Evolutionary conservation across 2,888 invertebrate species (phyloP).

Genomic region (Aspidiotus rigidus): DNA sequence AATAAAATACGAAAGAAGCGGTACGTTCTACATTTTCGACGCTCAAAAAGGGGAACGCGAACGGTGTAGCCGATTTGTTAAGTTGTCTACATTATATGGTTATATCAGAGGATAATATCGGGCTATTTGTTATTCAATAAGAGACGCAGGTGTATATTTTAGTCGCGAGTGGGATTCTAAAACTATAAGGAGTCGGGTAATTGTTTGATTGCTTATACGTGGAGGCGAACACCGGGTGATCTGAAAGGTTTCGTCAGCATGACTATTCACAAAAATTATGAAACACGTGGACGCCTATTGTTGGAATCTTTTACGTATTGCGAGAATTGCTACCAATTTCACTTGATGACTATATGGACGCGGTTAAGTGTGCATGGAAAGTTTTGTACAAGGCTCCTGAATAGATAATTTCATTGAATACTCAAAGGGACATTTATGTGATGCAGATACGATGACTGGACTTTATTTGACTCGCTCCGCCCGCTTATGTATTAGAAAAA

Average conservation of each 20-base stretch:
- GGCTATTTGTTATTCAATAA: constrained; percentile 33
- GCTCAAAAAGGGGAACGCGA: neutral
- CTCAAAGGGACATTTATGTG: too few relatives aligned
- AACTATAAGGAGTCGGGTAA: constrained; percentile 24
- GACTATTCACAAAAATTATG: too few relatives aligned
- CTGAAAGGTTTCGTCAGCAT: neutral
- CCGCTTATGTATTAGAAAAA: too few relatives aligned
- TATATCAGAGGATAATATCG: constrained; percentile 33
- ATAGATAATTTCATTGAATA: too few relatives aligned
- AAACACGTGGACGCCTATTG: too few relatives aligned
- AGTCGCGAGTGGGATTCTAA: constrained; percentile 23
- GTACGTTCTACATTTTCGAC: neutral
- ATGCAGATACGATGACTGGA: too few relatives aligned
- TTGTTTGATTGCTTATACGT: constrained; percentile 25
- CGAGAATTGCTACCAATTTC: too few relatives aligned
- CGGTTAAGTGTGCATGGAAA: too few relatives aligned
- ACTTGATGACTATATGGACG: too few relatives aligned
- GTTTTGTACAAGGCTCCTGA: too few relatives aligned
- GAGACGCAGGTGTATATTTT: constrained; percentile 33
- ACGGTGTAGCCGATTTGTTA: constrained; percentile 27
- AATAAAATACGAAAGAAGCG: constrained; percentile 4
- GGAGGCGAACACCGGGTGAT: constrained; percentile 1
- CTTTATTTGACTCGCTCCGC: too few relatives aligned
- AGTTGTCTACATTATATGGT: constrained; percentile 33
- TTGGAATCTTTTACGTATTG: too few relatives aligned